A percentile compares a stretch with the other conserved stretches of the same genome.
phyloP scores from a whole-genome alignment of 2,113 vertebrate genomes.

The Xiphorhynchus elegans region DNA sequence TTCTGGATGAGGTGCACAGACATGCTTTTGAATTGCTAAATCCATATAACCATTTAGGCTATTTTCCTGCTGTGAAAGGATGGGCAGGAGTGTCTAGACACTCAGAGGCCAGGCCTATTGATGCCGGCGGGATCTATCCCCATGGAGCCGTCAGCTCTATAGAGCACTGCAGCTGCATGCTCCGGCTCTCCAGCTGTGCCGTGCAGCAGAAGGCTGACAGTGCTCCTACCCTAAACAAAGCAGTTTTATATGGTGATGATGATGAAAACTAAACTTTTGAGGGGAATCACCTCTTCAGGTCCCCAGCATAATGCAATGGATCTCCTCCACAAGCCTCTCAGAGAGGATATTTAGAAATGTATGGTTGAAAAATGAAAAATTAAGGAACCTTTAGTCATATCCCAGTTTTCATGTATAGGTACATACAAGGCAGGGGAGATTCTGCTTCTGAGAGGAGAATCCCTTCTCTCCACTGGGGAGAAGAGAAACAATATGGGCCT shows the following conservation, averaged over 20 bases:
- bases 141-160: background rate
- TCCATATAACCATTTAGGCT: background rate
- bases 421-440: background rate
- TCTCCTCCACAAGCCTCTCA: background rate
- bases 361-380: background rate
- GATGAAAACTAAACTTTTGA: accelerated
- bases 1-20: background rate
- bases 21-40: background rate
- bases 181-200: constrained; percentile 13
- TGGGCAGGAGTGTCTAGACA: constrained; percentile 6
- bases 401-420: background rate
- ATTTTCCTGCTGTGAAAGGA: constrained; percentile 13
- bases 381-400: background rate
- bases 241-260: background rate
- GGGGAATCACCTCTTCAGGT: background rate
- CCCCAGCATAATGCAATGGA: background rate
- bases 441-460: background rate
- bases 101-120: background rate
- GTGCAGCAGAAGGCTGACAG: background rate
- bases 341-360: background rate
- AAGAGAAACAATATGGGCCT: accelerated
- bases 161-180: background rate
- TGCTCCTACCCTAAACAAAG: background rate
- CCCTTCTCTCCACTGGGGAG: too few relatives aligned
- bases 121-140: background rate